These are phyloP conservation scores for Tiliacea citrago DNA, from an alignment of 2,888 invertebrate species.

Conservation along the genomic window DNA sequence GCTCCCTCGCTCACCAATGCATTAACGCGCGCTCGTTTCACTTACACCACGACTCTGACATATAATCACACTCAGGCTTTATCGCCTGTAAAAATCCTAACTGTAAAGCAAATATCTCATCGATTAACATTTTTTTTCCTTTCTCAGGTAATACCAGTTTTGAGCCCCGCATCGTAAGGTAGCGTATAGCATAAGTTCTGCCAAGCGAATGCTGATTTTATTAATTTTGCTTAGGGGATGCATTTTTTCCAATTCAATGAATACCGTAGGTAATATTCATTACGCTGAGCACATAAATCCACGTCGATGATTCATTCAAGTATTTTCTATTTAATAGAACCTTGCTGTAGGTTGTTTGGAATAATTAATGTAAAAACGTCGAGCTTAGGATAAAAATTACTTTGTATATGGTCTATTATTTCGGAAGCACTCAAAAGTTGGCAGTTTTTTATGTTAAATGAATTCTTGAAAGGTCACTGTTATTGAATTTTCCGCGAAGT, in stretches of 20 bases:
- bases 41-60: constrained; percentile 16
- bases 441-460: constrained; percentile 24
- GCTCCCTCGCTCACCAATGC: constrained; percentile 15
- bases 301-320: constrained; percentile 5
- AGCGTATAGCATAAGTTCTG: constrained; percentile 31
- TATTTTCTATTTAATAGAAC: constrained; percentile 5
- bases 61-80: constrained; percentile 26
- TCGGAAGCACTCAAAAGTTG: constrained; percentile 30
- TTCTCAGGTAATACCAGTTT: constrained; percentile 61
- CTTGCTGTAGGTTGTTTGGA: not conserved
- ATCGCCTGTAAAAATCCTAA: constrained; percentile 12
- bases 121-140: constrained; percentile 25
- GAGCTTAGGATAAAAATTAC: constrained; percentile 15
- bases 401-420: constrained; percentile 29
- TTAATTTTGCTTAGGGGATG: constrained; percentile 28
- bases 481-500: constrained; percentile 42
- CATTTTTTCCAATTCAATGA: constrained; percentile 12
- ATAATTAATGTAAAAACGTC: constrained; percentile 31
- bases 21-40: constrained; percentile 35
- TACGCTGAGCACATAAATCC: constrained; percentile 25
- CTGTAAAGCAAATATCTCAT: not conserved
- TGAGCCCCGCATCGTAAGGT: constrained; percentile 38
- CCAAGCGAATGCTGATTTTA: constrained; percentile 34
- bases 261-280: constrained; percentile 5
- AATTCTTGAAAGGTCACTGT: constrained; percentile 25